Percentiles rank a stretch among this genome's conserved stretches.
These are phyloP conservation scores for Ophioninae sp. DNA, from an alignment of 2,888 invertebrate genomes.

Conservation along the genomic window DNA sequence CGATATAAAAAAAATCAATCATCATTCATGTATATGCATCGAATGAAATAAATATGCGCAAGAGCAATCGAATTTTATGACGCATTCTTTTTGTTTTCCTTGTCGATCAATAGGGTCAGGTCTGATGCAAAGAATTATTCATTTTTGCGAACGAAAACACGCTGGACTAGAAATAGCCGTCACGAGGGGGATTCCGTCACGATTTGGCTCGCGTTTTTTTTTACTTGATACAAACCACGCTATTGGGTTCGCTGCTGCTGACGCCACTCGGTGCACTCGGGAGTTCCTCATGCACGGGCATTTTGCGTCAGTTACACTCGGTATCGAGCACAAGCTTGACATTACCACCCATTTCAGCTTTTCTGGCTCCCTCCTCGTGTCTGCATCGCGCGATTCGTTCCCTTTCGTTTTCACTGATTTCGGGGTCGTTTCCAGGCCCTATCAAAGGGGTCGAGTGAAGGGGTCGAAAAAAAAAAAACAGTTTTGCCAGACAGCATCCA, in stretches of 20 bases:
- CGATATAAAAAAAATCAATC: neutral
- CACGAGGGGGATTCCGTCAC: neutral
- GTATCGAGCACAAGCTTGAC: constrained; percentile 39
- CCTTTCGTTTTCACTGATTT: neutral
- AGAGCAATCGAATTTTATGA: neutral
- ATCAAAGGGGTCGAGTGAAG: constrained; percentile 8
- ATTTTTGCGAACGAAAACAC: neutral
- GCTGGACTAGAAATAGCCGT: neutral
- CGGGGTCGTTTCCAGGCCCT: neutral
- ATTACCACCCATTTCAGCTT: neutral
- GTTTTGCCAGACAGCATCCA: neutral
- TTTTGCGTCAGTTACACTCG: constrained; percentile 6
- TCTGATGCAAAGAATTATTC: neutral
- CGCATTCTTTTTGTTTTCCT: neutral
- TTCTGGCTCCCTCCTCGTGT: neutral
- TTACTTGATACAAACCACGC: neutral
- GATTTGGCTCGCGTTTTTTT: neutral
- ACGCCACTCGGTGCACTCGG: constrained; percentile 14
- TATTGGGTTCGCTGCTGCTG: constrained; percentile 9
- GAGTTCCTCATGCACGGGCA: neutral
- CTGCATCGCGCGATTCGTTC: neutral
- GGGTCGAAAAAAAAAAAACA: neutral
- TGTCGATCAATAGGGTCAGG: neutral
- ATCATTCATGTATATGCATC: neutral
- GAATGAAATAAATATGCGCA: neutral